Evolutionary conservation across 2,113 vertebrate species (phyloP).

Genomic region (Myanophis thanlyinensis): DNA sequence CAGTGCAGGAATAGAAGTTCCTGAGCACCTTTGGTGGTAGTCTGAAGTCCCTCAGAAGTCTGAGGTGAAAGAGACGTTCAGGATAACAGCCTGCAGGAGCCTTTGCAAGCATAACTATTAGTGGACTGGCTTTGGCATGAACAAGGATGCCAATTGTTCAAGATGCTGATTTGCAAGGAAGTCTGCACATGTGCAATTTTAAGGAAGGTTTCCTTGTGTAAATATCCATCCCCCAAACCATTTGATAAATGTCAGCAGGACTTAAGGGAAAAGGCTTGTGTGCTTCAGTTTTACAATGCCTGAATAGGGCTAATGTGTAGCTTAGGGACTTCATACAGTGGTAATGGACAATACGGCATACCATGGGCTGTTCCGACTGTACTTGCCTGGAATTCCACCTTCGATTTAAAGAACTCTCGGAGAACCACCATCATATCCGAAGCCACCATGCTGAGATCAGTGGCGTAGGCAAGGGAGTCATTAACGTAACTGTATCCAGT

Average conservation of each 20-base stretch:
- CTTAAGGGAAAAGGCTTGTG: neutral
- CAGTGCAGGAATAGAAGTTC: too few relatives aligned
- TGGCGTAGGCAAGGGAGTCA: slow-evolving; percentile 70
- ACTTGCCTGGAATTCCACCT: slow-evolving; percentile 83
- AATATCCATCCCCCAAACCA: neutral
- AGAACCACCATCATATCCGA: slow-evolving; percentile 93
- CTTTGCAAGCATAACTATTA: neutral
- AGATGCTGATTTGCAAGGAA: neutral
- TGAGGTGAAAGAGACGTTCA: too few relatives aligned
- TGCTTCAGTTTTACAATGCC: neutral
- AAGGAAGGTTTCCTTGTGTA: neutral
- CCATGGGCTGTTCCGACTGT: neutral
- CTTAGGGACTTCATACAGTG: neutral
- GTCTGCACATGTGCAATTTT: neutral
- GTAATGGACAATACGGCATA: neutral
- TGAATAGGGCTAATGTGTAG: neutral
- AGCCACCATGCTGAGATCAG: slow-evolving; percentile 78
- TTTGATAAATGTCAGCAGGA: neutral
- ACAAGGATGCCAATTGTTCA: neutral
- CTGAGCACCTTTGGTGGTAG: too few relatives aligned
- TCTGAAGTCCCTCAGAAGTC: too few relatives aligned
- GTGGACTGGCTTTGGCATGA: neutral
- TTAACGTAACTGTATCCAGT: slow-evolving; percentile 91
- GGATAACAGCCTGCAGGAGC: neutral
- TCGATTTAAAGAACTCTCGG: slow-evolving; percentile 76